Base-by-base conservation (phyloP, 2,797 vertebrate species). In the Pseudochirops cupreus region DNA sequence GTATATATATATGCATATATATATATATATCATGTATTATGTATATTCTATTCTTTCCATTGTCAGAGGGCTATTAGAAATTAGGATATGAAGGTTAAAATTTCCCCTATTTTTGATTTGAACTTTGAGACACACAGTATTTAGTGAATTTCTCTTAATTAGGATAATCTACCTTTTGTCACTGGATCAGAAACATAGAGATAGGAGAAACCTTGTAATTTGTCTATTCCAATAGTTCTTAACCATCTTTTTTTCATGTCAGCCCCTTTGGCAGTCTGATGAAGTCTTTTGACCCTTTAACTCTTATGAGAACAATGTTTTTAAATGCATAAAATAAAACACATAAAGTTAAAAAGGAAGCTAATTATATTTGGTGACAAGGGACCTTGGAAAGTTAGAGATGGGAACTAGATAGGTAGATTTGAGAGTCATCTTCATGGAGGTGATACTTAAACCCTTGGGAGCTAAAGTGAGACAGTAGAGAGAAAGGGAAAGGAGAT, bases 131-230 rank as follows among this genome's bases (percentile, higher is more conserved):
- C 93, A 94, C 29, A 13, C 6, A 90, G 90, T 92, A 55, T 96
- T 97, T 97, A 94, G 95, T 95, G 67, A 93, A 58, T 96, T 93
- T 94, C 16, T 97, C 94, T 93, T 95, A 58, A 96, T 96, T 97
- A 97, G 97, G 93, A 95, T 96, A 96, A 96, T 97, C 95, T 94
- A 91, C 93, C 87, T 58, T 98, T 96, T 97, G 96, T 97, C 96
- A 96, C 97, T 97, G 95, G 95, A 94, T 95, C 96, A 97, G 97
- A 95, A 18, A n/a, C 5, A 18, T 6, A 39, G 62, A 74, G 16
- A 4, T 16, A 39, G 26, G 33, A 74, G 16, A n/a, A 74, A 74
- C 33, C 33, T 74, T 74, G 33, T n/a, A 7, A 39, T 74, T 74
- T n/a, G n/a, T 39, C 62, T 74, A 39, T 74, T 18, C 5, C 33